Evolutionary conservation across 2,113 vertebrate genomes (phyloP).

Genomic region (Xenopus laevis): DNA sequence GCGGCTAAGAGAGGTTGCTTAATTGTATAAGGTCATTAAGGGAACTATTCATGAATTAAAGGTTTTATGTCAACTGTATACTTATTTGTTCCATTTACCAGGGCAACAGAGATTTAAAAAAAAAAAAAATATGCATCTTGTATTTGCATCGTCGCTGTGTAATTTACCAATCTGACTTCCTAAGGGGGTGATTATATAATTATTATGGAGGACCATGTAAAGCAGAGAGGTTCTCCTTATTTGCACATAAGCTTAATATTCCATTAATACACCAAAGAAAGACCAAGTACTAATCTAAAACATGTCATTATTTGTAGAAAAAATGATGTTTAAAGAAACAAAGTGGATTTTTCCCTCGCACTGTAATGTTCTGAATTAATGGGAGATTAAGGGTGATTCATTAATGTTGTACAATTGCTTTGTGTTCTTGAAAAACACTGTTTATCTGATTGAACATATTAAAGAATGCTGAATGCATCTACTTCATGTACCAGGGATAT

Average conservation of each 20-base stretch:
- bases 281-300: conserved; percentile 21
- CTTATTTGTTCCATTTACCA: conserved; percentile 21
- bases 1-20: conserved; percentile 29
- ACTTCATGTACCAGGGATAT: conserved; percentile 13
- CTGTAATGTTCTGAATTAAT: conserved; percentile 17
- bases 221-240: conserved; percentile 29
- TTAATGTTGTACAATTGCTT: conserved; percentile 24
- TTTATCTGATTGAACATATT: conserved; percentile 28
- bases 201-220: conserved; percentile 35
- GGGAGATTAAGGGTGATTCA: conserved; percentile 24
- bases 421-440: neutral
- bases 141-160: conserved; percentile 29
- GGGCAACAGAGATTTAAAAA: neutral
- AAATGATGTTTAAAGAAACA: conserved; percentile 37
- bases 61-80: conserved; percentile 30
- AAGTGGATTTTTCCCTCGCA: conserved; percentile 21
- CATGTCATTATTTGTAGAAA: conserved; percentile 28
- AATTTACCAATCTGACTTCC: conserved; percentile 42
- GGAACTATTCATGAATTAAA: conserved; percentile 34
- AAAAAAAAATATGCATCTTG: conserved; percentile 11
- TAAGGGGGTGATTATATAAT: conserved; percentile 41
- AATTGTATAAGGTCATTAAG: conserved; percentile 36
- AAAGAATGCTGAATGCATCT: conserved; percentile 22
- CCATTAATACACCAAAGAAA: conserved; percentile 23
- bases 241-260: conserved; percentile 31